A percentile compares a stretch with the other conserved stretches of the same genome.
These are phyloP conservation scores for Sinopyrophorus schimmeli DNA, from an alignment of 2,888 invertebrate genomes.

Conservation along the genomic window DNA sequence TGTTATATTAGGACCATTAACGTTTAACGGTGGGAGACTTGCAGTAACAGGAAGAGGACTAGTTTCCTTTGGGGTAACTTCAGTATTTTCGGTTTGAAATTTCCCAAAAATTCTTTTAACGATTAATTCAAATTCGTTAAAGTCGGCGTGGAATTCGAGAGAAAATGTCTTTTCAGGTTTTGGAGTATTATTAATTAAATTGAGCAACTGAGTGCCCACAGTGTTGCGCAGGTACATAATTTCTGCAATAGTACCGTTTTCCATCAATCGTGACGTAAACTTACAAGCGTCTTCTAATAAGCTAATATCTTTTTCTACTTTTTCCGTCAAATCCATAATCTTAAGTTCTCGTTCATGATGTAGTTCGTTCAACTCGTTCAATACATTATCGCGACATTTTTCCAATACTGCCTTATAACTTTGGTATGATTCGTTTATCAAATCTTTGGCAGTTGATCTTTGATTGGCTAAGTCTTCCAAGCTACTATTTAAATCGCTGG, in stretches of 20 bases:
- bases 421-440: constrained; percentile 79
- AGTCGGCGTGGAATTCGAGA: constrained; percentile 80
- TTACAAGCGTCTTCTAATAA: constrained; percentile 85
- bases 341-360: constrained; percentile 85
- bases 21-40: constrained; percentile 44
- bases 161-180: constrained; percentile 78
- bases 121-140: constrained; percentile 74
- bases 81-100: constrained; percentile 50
- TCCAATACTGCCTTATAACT: constrained; percentile 82
- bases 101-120: constrained; percentile 73
- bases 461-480: constrained; percentile 86
- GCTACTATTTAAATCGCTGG: constrained; percentile 74
- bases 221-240: constrained; percentile 81
- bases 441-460: constrained; percentile 80
- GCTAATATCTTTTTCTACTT: constrained; percentile 79
- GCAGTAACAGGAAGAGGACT: constrained; percentile 20
- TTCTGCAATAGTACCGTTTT: constrained; percentile 83
- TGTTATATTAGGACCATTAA: constrained; percentile 41
- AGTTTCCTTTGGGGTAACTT: constrained; percentile 46
- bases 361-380: constrained; percentile 72
- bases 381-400: constrained; percentile 74
- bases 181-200: constrained; percentile 79
- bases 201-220: constrained; percentile 75
- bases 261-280: constrained; percentile 79
- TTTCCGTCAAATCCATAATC: constrained; percentile 82